phyloP scores from a whole-genome alignment of 1,140 invertebrate genomes.

The Bombus picipes region DNA sequence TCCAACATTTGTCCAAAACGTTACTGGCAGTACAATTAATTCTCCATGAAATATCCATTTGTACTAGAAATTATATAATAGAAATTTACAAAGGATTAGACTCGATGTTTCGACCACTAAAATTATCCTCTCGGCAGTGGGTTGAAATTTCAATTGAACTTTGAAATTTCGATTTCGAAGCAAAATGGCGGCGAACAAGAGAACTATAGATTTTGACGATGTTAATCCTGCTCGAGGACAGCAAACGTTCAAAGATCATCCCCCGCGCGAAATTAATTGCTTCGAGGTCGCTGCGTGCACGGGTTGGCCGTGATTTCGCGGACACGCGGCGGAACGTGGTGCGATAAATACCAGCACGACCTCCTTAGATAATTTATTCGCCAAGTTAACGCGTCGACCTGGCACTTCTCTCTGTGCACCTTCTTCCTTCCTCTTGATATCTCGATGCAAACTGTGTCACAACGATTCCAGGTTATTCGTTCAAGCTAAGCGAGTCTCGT shows the following conservation, averaged over 20 bases:
- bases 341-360: slow-evolving; percentile 43
- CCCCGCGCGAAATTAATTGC: not conserved
- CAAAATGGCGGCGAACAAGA: not conserved
- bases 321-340: not conserved
- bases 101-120: too few species aligned
- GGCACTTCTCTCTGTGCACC: slow-evolving; percentile 34
- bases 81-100: not conserved
- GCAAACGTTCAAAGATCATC: slow-evolving; percentile 5
- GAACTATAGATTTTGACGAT: not conserved
- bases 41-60: not conserved
- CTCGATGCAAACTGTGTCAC: slow-evolving; percentile 41
- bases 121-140: too few species aligned
- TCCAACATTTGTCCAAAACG: not conserved
- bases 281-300: not conserved
- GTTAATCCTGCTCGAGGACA: not conserved
- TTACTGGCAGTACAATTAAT: not conserved
- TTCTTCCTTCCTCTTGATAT: not conserved
- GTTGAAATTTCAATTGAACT: not conserved
- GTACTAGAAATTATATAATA: not conserved
- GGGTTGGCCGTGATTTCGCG: slow-evolving; percentile 4
- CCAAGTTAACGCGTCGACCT: slow-evolving; percentile 42
- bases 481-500: slow-evolving; percentile 13
- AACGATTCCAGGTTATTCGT: slow-evolving; percentile 20
- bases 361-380: slow-evolving; percentile 47
- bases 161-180: not conserved